Evolutionary conservation across 92 coral and sea anemone species (phyloP).

Genomic region (Porites rus): DNA sequence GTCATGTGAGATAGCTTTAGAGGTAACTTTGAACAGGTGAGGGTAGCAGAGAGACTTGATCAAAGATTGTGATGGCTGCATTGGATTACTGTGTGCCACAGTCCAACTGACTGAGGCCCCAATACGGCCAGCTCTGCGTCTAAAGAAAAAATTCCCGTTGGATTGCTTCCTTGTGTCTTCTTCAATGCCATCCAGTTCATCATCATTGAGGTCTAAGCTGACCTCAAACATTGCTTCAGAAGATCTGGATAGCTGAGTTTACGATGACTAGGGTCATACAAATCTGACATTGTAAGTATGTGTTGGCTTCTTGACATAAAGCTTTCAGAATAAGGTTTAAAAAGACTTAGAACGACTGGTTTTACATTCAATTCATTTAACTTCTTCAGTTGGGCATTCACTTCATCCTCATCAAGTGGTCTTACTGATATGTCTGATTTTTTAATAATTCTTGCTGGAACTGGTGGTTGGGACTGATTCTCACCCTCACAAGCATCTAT

Average conservation of each 20-base stretch:
- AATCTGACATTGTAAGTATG: no score
- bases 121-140: no score
- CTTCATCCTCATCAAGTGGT: constrained; percentile 21
- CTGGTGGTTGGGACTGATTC: constrained; percentile 5
- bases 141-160: no score
- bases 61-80: constrained; percentile 15
- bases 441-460: neutral
- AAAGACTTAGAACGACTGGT: constrained; percentile 10
- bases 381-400: constrained; percentile 22
- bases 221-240: no score
- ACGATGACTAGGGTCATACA: no score
- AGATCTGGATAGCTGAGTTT: no score
- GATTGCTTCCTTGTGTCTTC: no score
- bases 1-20: neutral
- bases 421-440: neutral
- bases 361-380: constrained; percentile 25
- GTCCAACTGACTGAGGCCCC: neutral
- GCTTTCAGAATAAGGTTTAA: neutral
- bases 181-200: neutral
- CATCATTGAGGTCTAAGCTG: neutral
- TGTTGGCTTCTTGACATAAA: no score
- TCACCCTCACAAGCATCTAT: neutral
- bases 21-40: neutral
- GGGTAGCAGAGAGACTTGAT: constrained; percentile 15
- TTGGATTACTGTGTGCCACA: neutral